Percentiles rank a stretch among this genome's conserved stretches.
Conservation (phyloP, 2,888 invertebrate genomes). For the Tinea trinotella region DNA sequence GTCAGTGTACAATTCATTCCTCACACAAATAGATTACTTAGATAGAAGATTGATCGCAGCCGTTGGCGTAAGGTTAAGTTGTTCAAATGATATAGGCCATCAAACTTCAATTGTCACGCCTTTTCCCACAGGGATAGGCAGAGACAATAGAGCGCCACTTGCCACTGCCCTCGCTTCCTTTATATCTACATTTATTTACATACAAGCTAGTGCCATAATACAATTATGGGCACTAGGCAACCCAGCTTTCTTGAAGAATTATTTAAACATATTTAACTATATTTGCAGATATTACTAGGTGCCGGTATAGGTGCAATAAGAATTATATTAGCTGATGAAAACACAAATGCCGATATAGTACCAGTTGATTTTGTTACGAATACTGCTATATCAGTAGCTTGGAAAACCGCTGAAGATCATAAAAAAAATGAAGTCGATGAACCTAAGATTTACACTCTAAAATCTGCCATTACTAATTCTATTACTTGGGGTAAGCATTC, state of each 20-base stretch:
- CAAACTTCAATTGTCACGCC: too few relatives aligned
- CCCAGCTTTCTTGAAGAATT: too few relatives aligned
- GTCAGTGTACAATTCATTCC: too few relatives aligned
- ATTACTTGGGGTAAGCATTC: constrained; percentile 21
- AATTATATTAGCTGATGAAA: constrained; percentile 18
- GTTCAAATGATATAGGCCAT: too few relatives aligned
- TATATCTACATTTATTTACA: neutral
- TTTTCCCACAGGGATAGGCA: too few relatives aligned
- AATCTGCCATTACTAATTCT: constrained; percentile 19
- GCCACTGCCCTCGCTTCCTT: too few relatives aligned
- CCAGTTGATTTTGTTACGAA: constrained; percentile 24
- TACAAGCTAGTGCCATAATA: neutral
- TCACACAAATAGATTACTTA: too few relatives aligned
- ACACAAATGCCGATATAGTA: constrained; percentile 63
- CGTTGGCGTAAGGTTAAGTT: too few relatives aligned
- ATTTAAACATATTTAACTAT: neutral
- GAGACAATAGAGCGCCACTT: too few relatives aligned
- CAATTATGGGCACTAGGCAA: too few relatives aligned
- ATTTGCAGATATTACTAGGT: constrained; percentile 22
- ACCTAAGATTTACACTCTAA: constrained; percentile 20
- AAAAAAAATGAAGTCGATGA: constrained; percentile 23
- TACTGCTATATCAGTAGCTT: constrained; percentile 21
- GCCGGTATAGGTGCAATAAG: constrained; percentile 21
- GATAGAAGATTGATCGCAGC: too few relatives aligned
- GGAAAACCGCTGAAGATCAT: constrained; percentile 33